Evolutionary conservation across 2,888 invertebrate species (phyloP).

Genomic region (Troides helena): DNA sequence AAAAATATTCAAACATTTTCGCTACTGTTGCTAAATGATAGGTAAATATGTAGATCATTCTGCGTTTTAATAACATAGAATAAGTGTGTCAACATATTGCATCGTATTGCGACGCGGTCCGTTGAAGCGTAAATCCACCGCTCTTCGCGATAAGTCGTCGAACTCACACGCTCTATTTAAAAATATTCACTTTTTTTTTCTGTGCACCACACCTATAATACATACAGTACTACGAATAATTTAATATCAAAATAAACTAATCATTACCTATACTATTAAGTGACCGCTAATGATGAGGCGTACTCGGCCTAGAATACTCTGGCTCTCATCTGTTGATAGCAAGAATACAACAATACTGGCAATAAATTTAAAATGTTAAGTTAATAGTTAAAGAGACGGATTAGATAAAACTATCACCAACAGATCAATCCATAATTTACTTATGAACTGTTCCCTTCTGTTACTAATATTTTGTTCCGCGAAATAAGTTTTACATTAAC

Average conservation of each 20-base stretch:
- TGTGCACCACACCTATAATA: neutral
- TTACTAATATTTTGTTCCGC: no score
- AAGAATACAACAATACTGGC: no score
- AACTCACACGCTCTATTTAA: conserved; percentile 72
- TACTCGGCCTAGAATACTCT: no score
- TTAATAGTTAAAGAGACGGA: no score
- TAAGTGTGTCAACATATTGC: conserved; percentile 72
- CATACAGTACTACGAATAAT: neutral
- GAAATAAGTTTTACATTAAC: no score
- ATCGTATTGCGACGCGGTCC: conserved; percentile 56
- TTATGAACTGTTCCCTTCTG: no score
- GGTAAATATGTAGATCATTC: conserved; percentile 40
- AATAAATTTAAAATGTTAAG: no score
- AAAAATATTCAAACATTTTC: neutral
- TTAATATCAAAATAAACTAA: neutral
- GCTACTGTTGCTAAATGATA: neutral
- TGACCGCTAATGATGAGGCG: no score
- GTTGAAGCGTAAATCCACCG: conserved; percentile 61
- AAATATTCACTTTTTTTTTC: conserved; percentile 41
- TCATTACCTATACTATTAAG: neutral
- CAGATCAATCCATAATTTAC: no score
- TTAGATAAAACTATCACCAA: no score
- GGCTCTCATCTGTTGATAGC: no score
- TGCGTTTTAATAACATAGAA: conserved; percentile 49
- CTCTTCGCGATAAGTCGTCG: conserved; percentile 63